A percentile compares a stretch with the other conserved stretches of the same genome.
Evolutionary conservation across 2,888 invertebrate species (phyloP).

Genomic region (Alsophila aescularia): DNA sequence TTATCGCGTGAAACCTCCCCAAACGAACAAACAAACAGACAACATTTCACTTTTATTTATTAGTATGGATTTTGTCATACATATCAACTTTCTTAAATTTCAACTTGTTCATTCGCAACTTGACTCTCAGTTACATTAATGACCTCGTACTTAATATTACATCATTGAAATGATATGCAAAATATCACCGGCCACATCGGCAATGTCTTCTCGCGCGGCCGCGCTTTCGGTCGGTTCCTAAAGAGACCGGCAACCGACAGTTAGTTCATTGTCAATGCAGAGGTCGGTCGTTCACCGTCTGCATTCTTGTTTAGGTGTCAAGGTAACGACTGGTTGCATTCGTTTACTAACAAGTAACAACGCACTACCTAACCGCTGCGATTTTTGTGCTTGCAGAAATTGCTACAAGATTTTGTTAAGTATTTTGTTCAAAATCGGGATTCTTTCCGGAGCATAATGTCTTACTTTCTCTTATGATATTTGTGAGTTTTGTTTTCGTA

Average conservation of each 20-base stretch:
- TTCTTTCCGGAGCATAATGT: background rate
- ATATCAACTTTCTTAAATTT: too few species aligned
- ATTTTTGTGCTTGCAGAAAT: constrained; percentile 1
- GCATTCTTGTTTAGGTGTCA: constrained; percentile 58
- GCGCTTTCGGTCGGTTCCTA: constrained; percentile 30
- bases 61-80: too few species aligned
- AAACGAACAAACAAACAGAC: too few species aligned
- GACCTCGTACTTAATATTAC: background rate
- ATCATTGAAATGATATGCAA: constrained; percentile 13
- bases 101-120: too few species aligned
- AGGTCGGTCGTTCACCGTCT: constrained; percentile 67
- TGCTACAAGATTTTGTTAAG: background rate
- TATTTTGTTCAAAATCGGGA: background rate
- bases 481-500: too few species aligned
- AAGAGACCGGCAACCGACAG: constrained; percentile 30
- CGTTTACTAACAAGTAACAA: constrained; percentile 52
- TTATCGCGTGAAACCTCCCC: too few species aligned
- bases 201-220: constrained; percentile 2
- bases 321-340: constrained; percentile 55
- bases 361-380: background rate
- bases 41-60: too few species aligned
- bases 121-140: too few species aligned
- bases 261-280: constrained; percentile 55
- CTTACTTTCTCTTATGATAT: too few species aligned
- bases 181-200: background rate